Conservation (phyloP, 2,113 vertebrate species). For the Anguilla japonica region DNA sequence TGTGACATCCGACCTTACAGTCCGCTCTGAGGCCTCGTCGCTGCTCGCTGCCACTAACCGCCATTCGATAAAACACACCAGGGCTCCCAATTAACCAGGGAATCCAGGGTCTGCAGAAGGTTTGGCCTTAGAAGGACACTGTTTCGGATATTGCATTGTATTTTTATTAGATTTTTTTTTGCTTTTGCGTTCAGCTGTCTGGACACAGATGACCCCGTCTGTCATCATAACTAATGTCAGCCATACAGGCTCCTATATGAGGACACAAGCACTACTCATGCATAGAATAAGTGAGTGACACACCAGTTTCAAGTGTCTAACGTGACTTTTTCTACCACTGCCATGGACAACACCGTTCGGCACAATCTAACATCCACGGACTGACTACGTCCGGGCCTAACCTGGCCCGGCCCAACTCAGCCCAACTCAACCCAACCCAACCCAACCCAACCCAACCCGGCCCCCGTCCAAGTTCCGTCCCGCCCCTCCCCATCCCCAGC, state of each 20-base stretch:
- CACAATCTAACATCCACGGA: background rate
- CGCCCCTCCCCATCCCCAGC: background rate
- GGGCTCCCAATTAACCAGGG: background rate
- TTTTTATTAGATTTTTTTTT: background rate
- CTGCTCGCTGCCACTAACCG: background rate
- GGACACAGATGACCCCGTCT: constrained; percentile 42
- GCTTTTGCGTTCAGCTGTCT: constrained; percentile 16
- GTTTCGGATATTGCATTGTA: constrained; percentile 9
- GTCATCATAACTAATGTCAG: constrained; percentile 48
- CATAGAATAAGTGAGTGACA: constrained; percentile 56
- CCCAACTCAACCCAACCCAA: constrained; percentile 11
- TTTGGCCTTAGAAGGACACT: constrained; percentile 18
- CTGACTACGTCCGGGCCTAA: constrained; percentile 11
- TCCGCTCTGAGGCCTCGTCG: background rate
- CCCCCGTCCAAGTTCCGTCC: background rate
- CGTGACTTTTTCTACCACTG: constrained; percentile 1
- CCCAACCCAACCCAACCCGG: background rate
- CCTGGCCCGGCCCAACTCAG: background rate
- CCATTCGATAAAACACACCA: background rate
- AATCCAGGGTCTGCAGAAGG: background rate
- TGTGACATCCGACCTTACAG: background rate
- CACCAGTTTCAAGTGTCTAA: constrained; percentile 45
- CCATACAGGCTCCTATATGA: constrained; percentile 67
- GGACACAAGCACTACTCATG: constrained; percentile 66
- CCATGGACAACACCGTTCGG: background rate